phyloP scores from a whole-genome alignment of 30 jellyfish, hydroid and myxozoan genomes.

The Cassiopea xamachana region DNA sequence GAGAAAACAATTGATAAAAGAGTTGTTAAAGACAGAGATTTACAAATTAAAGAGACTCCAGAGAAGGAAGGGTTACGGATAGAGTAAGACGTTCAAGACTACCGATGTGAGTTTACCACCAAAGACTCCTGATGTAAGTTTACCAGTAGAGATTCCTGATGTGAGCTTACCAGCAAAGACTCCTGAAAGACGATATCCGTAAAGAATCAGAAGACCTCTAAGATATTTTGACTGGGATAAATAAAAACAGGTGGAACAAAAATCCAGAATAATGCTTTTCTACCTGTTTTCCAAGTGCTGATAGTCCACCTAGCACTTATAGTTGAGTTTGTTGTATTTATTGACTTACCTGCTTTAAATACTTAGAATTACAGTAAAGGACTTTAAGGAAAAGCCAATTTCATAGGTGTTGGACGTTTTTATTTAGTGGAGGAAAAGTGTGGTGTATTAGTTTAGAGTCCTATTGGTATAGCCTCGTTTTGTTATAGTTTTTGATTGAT shows the following conservation, averaged over 20 bases:
- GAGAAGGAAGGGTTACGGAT: conserved; percentile 43
- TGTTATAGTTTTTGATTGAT: neutral
- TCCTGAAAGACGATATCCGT: conserved; percentile 50
- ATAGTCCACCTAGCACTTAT: conserved; percentile 60
- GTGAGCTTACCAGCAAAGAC: conserved; percentile 59
- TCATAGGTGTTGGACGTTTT: conserved; percentile 20
- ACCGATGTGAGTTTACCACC: conserved; percentile 23
- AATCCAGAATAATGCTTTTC: conserved; percentile 51
- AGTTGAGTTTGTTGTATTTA: conserved; percentile 52
- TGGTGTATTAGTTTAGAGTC: conserved; percentile 37
- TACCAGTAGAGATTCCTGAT: conserved; percentile 49
- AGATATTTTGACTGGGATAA: conserved; percentile 48
- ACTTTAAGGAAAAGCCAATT: conserved; percentile 2
- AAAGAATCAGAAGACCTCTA: conserved; percentile 52
- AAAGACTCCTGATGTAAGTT: conserved; percentile 50
- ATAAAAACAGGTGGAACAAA: conserved; percentile 39
- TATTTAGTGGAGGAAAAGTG: conserved; percentile 53
- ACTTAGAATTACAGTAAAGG: conserved; percentile 39
- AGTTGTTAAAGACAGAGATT: conserved; percentile 34
- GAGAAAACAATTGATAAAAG: conserved; percentile 45
- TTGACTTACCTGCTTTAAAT: neutral
- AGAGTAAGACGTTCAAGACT: conserved; percentile 46
- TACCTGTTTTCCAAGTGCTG: conserved; percentile 54
- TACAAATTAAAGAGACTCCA: conserved; percentile 48
- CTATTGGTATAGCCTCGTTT: conserved; percentile 35